A percentile compares a stretch with the other conserved stretches of the same genome.
phyloP scores from a whole-genome alignment of 2,113 vertebrate species.

The Prietella phreatophila region DNA sequence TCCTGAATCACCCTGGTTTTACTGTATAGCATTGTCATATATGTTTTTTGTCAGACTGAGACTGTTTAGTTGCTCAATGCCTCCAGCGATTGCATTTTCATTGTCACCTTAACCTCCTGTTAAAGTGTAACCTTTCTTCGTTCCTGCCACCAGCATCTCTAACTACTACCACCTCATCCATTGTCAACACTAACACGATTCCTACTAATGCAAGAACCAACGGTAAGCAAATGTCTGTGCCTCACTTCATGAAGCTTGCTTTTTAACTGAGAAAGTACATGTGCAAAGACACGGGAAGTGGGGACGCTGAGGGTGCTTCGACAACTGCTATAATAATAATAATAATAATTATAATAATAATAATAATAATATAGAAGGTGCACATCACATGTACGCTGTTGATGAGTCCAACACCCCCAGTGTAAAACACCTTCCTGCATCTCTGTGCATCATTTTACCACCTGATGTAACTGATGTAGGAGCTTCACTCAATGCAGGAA shows the following conservation, averaged over 20 bases:
- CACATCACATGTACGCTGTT: background rate
- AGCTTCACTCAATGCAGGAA: background rate
- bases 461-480: no score
- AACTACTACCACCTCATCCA: slow-evolving; percentile 80
- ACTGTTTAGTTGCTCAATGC: slow-evolving; percentile 19
- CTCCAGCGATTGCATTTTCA: slow-evolving; percentile 25
- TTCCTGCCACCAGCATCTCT: slow-evolving; percentile 64
- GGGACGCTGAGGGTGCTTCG: background rate
- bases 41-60: no score
- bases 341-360: background rate
- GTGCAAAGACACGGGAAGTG: background rate
- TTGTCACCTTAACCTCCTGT: slow-evolving; percentile 1
- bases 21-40: no score
- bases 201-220: slow-evolving; percentile 85
- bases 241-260: background rate
- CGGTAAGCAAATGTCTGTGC: slow-evolving; percentile 69
- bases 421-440: background rate
- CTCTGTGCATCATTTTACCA: background rate
- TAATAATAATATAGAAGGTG: background rate
- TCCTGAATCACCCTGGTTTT: background rate
- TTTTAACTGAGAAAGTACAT: background rate
- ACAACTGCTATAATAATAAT: background rate
- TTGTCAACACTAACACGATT: slow-evolving; percentile 89
- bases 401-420: background rate
- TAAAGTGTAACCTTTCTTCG: slow-evolving; percentile 41